Percentiles rank a stretch among this genome's conserved stretches.
phyloP scores from a whole-genome alignment of 2,888 invertebrate species.

The Drosophila longiperda region DNA sequence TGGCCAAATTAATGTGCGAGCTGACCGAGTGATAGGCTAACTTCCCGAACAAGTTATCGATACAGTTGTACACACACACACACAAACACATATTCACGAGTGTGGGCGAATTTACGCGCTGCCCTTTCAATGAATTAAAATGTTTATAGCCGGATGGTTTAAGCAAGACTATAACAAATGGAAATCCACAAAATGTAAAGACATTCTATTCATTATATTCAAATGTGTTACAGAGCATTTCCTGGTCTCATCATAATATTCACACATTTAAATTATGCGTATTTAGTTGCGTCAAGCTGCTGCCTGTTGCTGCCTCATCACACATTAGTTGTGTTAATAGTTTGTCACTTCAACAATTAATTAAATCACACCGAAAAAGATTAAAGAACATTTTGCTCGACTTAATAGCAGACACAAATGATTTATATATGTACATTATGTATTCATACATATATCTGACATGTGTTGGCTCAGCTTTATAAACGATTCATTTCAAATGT shows the following conservation, averaged over 20 bases:
- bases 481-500: constrained; percentile 54
- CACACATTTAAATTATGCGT: constrained; percentile 28
- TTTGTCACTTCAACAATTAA: constrained; percentile 61
- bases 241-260: background rate
- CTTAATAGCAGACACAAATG: constrained; percentile 43
- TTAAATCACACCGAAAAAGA: constrained; percentile 54
- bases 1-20: constrained; percentile 41
- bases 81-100: constrained; percentile 1
- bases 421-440: constrained; percentile 37
- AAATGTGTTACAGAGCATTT: constrained; percentile 21
- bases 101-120: constrained; percentile 32
- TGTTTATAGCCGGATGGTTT: background rate
- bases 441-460: constrained; percentile 29
- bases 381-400: constrained; percentile 47
- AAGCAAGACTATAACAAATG: background rate
- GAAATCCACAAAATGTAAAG: background rate
- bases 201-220: background rate
- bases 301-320: constrained; percentile 53
- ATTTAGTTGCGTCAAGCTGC: constrained; percentile 23
- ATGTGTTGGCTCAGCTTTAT: constrained; percentile 44
- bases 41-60: constrained; percentile 41
- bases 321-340: constrained; percentile 57
- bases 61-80: constrained; percentile 2
- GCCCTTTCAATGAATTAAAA: constrained; percentile 34
- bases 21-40: constrained; percentile 59